A percentile compares a stretch with the other conserved stretches of the same genome.
These are phyloP conservation scores for Cephus runcator DNA, from an alignment of 2,888 invertebrate genomes.

Conservation along the genomic window DNA sequence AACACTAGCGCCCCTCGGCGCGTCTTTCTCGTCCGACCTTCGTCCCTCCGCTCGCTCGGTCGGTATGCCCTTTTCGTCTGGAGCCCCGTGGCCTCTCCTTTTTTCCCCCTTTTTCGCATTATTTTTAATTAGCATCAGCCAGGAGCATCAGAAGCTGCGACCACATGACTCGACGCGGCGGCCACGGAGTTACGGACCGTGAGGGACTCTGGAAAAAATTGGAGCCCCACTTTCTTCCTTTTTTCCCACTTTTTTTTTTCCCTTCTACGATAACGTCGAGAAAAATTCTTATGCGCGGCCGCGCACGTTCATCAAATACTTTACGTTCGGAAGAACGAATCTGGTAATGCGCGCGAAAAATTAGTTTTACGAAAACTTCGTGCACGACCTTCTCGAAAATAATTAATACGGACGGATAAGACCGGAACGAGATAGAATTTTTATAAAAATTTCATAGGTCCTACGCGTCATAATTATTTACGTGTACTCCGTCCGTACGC, in stretches of 20 bases:
- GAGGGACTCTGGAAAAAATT: conserved; percentile 28
- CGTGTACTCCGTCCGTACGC: too few species aligned
- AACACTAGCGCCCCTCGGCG: too few species aligned
- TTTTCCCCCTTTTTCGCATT: conserved; percentile 11
- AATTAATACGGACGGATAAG: too few species aligned
- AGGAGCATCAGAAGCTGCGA: neutral
- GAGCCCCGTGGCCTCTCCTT: conserved; percentile 47
- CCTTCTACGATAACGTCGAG: conserved; percentile 12
- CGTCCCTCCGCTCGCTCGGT: conserved; percentile 24
- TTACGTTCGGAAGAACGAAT: too few species aligned
- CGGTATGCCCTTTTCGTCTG: conserved; percentile 19
- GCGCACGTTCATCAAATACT: conserved; percentile 1
- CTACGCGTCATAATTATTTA: too few species aligned
- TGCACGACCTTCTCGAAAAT: too few species aligned
- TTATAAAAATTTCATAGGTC: too few species aligned
- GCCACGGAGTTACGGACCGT: neutral
- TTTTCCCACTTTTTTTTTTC: conserved; percentile 12
- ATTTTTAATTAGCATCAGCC: neutral
- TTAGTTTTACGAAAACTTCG: too few species aligned
- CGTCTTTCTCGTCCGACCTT: neutral
- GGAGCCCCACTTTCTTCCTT: conserved; percentile 30
- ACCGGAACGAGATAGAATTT: too few species aligned
- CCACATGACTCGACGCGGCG: neutral
- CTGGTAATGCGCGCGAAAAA: too few species aligned
- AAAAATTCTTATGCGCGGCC: conserved; percentile 2